Percentiles rank a stretch among this genome's conserved stretches.
Conservation (phyloP, 1,140 invertebrate genomes). For the Phymorhynchus buccinoides region DNA sequence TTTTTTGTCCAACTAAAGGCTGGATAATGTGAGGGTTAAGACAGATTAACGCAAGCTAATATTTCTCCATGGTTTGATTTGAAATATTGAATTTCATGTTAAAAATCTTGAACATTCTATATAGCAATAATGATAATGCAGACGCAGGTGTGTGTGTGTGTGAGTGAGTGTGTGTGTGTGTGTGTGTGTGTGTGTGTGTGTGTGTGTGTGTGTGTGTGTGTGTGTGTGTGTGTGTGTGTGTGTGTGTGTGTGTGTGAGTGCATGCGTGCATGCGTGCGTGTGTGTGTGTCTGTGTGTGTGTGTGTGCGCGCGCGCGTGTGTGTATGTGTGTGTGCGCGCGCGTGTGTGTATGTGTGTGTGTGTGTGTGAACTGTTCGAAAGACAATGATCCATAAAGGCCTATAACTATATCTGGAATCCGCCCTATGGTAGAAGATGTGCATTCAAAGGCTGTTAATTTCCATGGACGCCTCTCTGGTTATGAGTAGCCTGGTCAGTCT, state of each 20-base stretch:
- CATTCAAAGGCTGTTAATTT: not conserved
- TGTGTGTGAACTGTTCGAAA: not conserved
- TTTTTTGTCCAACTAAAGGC: too few species aligned
- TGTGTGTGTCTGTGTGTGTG: not conserved
- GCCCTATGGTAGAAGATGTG: too few species aligned
- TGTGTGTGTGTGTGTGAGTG: slow-evolving; percentile 16
- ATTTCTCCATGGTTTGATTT: too few species aligned
- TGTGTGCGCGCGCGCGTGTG: not conserved
- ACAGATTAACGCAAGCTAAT: too few species aligned
- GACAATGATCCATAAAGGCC: not conserved
- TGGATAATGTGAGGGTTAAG: too few species aligned
- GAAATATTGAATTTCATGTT: too few species aligned
- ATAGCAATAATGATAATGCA: too few species aligned
- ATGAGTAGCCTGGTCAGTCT: not conserved
- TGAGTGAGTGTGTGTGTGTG: too few species aligned
- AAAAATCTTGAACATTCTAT: too few species aligned
- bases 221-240: not conserved
- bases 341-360: not conserved
- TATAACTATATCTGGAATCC: too few species aligned
- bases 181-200: too few species aligned
- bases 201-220: not conserved
- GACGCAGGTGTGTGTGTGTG: too few species aligned
- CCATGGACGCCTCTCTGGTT: not conserved
- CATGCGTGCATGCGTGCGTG: not conserved
- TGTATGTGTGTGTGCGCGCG: not conserved